These are phyloP conservation scores for Spodoptera littoralis DNA, from an alignment of 2,888 invertebrate species.

Conservation along the genomic window DNA sequence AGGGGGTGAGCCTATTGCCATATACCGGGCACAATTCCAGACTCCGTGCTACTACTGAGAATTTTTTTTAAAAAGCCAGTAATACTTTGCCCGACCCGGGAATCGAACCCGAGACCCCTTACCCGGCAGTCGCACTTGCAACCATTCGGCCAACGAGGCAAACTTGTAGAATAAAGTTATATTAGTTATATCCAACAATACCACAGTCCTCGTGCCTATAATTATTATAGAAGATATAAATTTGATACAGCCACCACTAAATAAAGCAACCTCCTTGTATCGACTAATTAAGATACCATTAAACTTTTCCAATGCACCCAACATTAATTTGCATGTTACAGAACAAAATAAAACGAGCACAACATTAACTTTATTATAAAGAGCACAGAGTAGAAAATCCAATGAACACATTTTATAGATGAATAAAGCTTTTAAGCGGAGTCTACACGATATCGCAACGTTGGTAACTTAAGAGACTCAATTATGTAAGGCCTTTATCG, in stretches of 20 bases:
- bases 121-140: too few species aligned
- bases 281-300: conserved; percentile 59
- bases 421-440: conserved; percentile 57
- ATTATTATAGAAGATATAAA: conserved; percentile 43
- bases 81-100: too few species aligned
- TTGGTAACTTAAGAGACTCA: conserved; percentile 57
- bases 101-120: too few species aligned
- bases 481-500: conserved; percentile 60
- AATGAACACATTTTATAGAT: conserved; percentile 38
- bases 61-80: too few species aligned
- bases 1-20: too few species aligned
- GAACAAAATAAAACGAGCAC: conserved; percentile 28
- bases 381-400: conserved; percentile 20
- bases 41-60: too few species aligned
- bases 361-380: conserved; percentile 33
- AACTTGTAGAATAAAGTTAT: too few species aligned
- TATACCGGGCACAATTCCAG: too few species aligned
- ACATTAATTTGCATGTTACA: conserved; percentile 56
- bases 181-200: too few species aligned
- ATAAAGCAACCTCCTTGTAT: conserved; percentile 48
- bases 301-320: conserved; percentile 50
- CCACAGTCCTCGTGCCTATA: background rate
- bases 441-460: conserved; percentile 56
- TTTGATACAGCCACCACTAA: conserved; percentile 45
- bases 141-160: too few species aligned